phyloP scores from a whole-genome alignment of 1,140 invertebrate species.

The Aradophagus sp. region DNA sequence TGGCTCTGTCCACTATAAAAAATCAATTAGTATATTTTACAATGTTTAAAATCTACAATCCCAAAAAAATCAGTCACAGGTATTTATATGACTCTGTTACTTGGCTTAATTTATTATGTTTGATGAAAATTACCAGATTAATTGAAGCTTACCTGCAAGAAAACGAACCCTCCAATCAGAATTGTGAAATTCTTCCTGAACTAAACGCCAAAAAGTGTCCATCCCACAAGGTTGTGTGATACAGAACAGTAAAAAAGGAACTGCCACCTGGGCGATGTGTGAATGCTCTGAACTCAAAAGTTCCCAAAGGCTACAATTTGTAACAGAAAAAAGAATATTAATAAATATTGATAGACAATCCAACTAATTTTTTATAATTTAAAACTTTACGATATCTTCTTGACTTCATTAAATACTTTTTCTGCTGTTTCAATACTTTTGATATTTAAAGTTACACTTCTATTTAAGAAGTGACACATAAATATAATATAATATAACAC shows the following conservation, averaged over 20 bases:
- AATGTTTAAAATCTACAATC: constrained; percentile 3
- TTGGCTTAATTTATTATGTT: too few relatives aligned
- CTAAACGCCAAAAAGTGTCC: constrained; percentile 95
- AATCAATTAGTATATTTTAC: constrained; percentile 15
- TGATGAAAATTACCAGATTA: too few relatives aligned
- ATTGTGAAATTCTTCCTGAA: constrained; percentile 95
- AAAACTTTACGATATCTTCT: too few relatives aligned
- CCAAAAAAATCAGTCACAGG: too few relatives aligned
- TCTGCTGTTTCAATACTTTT: too few relatives aligned
- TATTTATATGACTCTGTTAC: too few relatives aligned
- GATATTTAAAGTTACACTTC: too few relatives aligned
- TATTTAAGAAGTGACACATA: too few relatives aligned
- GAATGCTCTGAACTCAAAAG: constrained; percentile 94
- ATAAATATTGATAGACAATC: too few relatives aligned
- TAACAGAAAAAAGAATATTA: constrained; percentile 4
- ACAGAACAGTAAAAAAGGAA: constrained; percentile 94
- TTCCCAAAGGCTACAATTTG: constrained; percentile 90
- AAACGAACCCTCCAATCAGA: constrained; percentile 93
- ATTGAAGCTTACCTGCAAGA: constrained; percentile 83
- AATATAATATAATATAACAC: too few relatives aligned
- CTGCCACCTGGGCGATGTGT: constrained; percentile 91
- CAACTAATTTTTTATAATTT: too few relatives aligned
- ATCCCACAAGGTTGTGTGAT: constrained; percentile 93
- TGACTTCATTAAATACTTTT: too few relatives aligned
- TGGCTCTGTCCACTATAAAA: constrained; percentile 89